Evolutionary conservation across 2,797 vertebrate species (phyloP).

Genomic region (Lithobates pipiens): DNA sequence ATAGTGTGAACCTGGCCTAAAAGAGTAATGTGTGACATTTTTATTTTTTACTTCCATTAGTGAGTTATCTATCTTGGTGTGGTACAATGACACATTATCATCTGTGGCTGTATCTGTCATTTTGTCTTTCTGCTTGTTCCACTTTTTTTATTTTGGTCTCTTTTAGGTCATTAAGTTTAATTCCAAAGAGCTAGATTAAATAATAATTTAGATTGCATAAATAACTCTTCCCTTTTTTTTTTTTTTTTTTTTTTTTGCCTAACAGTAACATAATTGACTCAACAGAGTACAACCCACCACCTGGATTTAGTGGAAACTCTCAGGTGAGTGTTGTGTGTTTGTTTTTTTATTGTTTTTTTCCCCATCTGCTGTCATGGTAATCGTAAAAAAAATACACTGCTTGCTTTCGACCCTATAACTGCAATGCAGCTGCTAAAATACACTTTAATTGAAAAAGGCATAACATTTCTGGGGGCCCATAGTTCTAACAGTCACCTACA

Average conservation of each 20-base stretch:
- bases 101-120: conserved; percentile 24
- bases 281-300: conserved; percentile 91
- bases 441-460: too few species aligned
- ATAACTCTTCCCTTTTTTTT: conserved; percentile 39
- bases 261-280: conserved; percentile 93
- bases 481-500: too few species aligned
- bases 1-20: too few species aligned
- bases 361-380: too few species aligned
- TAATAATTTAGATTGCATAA: not conserved
- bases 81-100: not conserved
- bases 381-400: too few species aligned
- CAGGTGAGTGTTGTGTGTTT: conserved; percentile 86
- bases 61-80: conserved; percentile 4
- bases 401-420: too few species aligned
- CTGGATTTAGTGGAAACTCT: conserved; percentile 90
- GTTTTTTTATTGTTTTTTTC: not conserved
- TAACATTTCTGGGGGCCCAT: too few species aligned
- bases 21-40: too few species aligned
- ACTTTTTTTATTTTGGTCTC: not conserved
- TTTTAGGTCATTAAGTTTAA: not conserved
- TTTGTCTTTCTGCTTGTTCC: conserved; percentile 25
- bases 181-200: too few species aligned
- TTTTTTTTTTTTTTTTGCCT: conserved; percentile 67
- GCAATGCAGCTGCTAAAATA: too few species aligned
- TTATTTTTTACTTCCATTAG: not conserved